These are phyloP conservation scores for Euura lappo DNA, from an alignment of 1,140 invertebrate species.

Conservation along the genomic window DNA sequence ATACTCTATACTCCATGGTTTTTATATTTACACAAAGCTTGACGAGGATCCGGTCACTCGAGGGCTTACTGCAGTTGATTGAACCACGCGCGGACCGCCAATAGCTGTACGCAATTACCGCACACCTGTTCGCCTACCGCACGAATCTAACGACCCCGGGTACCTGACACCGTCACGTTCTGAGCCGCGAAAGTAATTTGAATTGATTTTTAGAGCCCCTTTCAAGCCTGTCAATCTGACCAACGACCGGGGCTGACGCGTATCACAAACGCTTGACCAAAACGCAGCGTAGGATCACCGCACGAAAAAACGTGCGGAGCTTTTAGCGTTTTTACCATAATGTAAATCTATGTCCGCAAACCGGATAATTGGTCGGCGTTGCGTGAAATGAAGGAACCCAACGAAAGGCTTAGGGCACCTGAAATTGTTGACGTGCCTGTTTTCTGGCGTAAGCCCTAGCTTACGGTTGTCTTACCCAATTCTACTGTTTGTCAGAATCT, in stretches of 20 bases:
- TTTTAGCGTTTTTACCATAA: background rate
- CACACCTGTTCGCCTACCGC: background rate
- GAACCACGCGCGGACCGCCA: no score
- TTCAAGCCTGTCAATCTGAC: no score
- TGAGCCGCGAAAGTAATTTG: background rate
- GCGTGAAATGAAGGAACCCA: conserved; percentile 11
- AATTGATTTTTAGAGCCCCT: background rate
- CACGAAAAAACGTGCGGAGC: no score
- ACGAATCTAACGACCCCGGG: background rate
- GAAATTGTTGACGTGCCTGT: conserved; percentile 16
- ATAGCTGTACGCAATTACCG: background rate
- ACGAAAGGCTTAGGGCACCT: background rate
- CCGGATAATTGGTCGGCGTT: conserved; percentile 4
- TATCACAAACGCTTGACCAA: no score
- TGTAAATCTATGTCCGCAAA: background rate
- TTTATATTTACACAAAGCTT: no score
- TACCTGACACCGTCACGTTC: no score
- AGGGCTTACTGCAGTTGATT: no score
- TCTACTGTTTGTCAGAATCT: background rate
- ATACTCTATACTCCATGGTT: no score
- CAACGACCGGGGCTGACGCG: no score
- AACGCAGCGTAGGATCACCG: no score
- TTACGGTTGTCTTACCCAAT: conserved; percentile 13
- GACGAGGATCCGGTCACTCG: no score
- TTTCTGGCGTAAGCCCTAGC: conserved; percentile 12